Conservation (phyloP, 2,888 invertebrate species). For the Acanthosoma haemorrhoidale region DNA sequence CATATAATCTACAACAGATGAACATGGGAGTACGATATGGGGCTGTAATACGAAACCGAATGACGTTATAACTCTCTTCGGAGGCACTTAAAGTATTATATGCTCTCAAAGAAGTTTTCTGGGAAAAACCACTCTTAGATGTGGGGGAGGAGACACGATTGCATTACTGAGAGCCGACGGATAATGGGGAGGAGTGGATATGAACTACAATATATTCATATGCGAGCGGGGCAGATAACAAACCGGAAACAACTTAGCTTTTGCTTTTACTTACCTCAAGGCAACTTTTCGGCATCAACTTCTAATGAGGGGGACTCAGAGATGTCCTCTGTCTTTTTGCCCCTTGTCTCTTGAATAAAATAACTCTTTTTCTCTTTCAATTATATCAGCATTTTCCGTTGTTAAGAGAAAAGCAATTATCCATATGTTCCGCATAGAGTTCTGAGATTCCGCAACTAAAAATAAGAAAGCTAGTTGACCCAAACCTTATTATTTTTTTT, state of each 20-base stretch:
- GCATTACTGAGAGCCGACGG: background rate
- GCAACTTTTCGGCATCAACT: background rate
- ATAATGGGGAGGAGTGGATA: background rate
- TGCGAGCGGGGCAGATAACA: background rate
- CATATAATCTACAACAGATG: background rate
- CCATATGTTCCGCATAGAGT: no score
- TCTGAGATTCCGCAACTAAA: no score
- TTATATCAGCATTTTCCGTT: no score
- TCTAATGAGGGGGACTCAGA: conserved; percentile 5
- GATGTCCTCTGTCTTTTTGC: no score
- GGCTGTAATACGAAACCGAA: background rate
- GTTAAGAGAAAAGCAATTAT: no score
- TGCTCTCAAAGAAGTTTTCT: background rate
- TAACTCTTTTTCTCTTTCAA: no score
- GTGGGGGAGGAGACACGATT: background rate
- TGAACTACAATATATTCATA: background rate
- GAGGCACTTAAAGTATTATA: background rate
- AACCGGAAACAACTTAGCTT: conserved; percentile 9
- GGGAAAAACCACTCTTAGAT: background rate
- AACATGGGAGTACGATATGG: background rate
- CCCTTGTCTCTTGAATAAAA: no score
- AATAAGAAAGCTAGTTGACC: no score
- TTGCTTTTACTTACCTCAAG: background rate
- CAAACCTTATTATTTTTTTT: no score
- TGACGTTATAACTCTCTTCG: background rate